Percentiles rank a stretch among this genome's conserved stretches.
Conservation (phyloP, 2,888 invertebrate species). For the Halictus quadricinctus region DNA sequence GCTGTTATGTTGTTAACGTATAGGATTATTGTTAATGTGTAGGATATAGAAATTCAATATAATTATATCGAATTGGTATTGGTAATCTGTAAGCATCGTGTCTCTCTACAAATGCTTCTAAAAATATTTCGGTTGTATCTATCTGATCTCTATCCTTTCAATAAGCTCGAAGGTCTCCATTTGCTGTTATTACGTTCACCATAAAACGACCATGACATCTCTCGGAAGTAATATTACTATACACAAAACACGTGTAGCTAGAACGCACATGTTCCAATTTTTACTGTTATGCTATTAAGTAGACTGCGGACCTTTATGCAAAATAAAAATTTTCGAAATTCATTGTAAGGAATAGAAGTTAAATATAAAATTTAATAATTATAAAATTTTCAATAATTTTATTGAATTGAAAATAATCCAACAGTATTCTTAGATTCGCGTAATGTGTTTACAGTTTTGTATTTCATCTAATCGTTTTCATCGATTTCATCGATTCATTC, state of each 20-base stretch:
- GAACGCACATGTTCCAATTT: not conserved
- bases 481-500: too few relatives aligned
- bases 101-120: not conserved
- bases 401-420: too few relatives aligned
- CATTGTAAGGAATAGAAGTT: not conserved
- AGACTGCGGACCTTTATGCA: not conserved
- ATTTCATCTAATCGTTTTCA: too few relatives aligned
- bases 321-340: not conserved
- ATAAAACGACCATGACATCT: not conserved
- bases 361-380: too few relatives aligned
- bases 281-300: not conserved
- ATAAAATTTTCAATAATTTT: too few relatives aligned
- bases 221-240: not conserved
- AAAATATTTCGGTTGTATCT: not conserved
- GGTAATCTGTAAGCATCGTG: not conserved
- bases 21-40: not conserved
- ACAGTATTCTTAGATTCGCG: too few relatives aligned
- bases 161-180: conserved; percentile 5
- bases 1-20: not conserved
- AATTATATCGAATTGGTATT: too few relatives aligned
- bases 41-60: not conserved
- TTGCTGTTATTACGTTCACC: not conserved
- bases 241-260: not conserved
- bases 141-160: not conserved
- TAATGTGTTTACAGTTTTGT: too few relatives aligned